A percentile compares a stretch with the other conserved stretches of the same genome.
phyloP scores from a whole-genome alignment of 2,888 invertebrate genomes.

The Gastracanthus pulcherrimus region DNA sequence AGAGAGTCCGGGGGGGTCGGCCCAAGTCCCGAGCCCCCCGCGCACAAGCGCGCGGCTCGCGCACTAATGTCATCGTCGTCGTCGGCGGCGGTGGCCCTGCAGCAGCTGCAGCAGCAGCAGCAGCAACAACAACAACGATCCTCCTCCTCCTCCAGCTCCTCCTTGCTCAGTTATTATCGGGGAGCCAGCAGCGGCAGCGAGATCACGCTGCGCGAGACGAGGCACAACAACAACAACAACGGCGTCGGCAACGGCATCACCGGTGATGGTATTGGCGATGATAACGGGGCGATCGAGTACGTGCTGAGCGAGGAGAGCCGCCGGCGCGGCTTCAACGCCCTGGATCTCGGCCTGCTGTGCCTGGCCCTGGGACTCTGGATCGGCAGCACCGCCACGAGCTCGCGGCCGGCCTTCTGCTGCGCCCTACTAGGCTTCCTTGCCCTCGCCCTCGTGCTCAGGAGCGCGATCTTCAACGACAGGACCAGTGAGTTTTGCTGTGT shows the following conservation, averaged over 20 bases:
- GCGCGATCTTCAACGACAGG: conserved; percentile 30
- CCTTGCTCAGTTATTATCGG: conserved; percentile 39
- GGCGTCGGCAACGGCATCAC: background rate
- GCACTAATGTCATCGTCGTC: conserved; percentile 57
- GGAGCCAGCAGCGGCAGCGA: conserved; percentile 32
- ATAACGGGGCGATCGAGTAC: conserved; percentile 52
- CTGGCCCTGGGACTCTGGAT: conserved; percentile 32
- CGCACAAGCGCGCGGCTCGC: background rate
- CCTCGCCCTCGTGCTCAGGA: conserved; percentile 1
- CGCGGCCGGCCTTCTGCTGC: conserved; percentile 7
- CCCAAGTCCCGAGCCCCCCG: conserved; percentile 23
- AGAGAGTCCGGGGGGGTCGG: conserved; percentile 31
- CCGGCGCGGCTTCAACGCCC: conserved; percentile 10
- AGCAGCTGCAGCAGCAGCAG: conserved; percentile 2
- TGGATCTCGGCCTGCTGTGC: conserved; percentile 27
- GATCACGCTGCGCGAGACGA: conserved; percentile 36
- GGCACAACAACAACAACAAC: no score
- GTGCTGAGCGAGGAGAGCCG: conserved; percentile 52
- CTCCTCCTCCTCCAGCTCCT: background rate
- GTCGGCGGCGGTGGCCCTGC: conserved; percentile 34
- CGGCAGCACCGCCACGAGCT: background rate
- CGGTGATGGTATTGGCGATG: background rate
- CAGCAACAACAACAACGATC: background rate
- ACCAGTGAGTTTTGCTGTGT: conserved; percentile 47
- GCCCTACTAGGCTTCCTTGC: conserved; percentile 19